phyloP scores from a whole-genome alignment of 2,888 invertebrate species.

The Marronus borbonicus region DNA sequence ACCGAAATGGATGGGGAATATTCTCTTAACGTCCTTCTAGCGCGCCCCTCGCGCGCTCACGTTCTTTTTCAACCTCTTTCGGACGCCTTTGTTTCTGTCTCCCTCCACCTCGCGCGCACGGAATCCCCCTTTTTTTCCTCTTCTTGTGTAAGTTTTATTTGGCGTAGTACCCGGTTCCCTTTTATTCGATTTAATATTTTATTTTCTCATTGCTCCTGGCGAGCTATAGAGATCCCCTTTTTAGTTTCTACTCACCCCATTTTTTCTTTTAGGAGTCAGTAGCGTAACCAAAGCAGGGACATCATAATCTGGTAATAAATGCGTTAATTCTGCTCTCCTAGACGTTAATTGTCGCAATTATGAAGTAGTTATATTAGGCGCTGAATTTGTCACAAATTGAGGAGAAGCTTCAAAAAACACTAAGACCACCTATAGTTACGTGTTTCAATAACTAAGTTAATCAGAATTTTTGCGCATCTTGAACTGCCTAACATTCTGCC shows the following conservation, averaged over 20 bases:
- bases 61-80: conserved; percentile 16
- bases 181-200: conserved; percentile 68
- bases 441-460: too few species aligned
- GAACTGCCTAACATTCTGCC: too few species aligned
- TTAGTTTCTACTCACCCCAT: conserved; percentile 56
- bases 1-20: conserved; percentile 68
- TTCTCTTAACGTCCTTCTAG: conserved; percentile 65
- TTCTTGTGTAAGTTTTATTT: conserved; percentile 65
- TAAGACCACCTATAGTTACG: too few species aligned
- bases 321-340: too few species aligned
- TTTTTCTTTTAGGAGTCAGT: conserved; percentile 54
- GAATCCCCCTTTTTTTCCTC: conserved; percentile 1
- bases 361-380: too few species aligned
- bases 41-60: neutral
- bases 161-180: conserved; percentile 62
- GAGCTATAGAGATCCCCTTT: conserved; percentile 49
- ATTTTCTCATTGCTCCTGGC: conserved; percentile 61
- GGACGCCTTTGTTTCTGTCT: conserved; percentile 33
- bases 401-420: too few species aligned
- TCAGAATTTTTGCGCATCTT: too few species aligned
- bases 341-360: too few species aligned
- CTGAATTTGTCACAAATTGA: too few species aligned
- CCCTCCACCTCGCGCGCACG: neutral
- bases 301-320: too few species aligned
- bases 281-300: neutral